phyloP scores from a whole-genome alignment of 2,113 vertebrate genomes.

The Eulemur macaco region DNA sequence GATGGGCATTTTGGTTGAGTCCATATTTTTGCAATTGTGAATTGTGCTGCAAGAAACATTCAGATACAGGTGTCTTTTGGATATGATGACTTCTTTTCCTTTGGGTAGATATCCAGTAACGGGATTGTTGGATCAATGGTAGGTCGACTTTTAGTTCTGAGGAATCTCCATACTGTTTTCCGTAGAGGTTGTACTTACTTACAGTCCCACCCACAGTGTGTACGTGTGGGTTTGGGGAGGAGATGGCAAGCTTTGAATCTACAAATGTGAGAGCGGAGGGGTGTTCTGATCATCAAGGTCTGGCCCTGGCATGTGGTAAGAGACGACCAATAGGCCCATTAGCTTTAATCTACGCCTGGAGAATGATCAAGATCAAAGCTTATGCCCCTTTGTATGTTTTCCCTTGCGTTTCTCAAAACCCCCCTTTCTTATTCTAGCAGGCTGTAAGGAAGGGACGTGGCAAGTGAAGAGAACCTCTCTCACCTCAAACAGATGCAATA shows the following conservation, averaged over 20 bases:
- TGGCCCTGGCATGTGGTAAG: neutral
- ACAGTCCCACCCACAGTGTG: neutral
- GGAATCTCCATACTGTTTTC: no score
- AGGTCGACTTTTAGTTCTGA: no score
- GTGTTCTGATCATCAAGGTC: neutral
- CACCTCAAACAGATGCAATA: neutral
- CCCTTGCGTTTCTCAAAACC: neutral
- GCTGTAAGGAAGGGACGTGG: neutral
- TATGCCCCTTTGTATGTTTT: neutral
- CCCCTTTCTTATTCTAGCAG: neutral
- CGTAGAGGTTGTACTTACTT: no score
- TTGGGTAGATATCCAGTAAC: no score
- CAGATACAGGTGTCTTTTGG: no score
- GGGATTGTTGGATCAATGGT: no score
- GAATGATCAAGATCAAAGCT: neutral
- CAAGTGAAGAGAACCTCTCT: neutral
- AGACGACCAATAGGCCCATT: neutral
- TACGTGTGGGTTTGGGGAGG: rapidly evolving
- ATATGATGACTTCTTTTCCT: no score
- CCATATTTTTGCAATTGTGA: no score
- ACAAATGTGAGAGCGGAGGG: neutral
- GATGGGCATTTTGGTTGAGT: no score
- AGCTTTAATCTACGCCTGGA: neutral
- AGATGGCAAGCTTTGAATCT: neutral
- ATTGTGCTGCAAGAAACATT: no score